Base-by-base conservation (phyloP, 2,888 invertebrate genomes). In the Belgica antarctica region DNA sequence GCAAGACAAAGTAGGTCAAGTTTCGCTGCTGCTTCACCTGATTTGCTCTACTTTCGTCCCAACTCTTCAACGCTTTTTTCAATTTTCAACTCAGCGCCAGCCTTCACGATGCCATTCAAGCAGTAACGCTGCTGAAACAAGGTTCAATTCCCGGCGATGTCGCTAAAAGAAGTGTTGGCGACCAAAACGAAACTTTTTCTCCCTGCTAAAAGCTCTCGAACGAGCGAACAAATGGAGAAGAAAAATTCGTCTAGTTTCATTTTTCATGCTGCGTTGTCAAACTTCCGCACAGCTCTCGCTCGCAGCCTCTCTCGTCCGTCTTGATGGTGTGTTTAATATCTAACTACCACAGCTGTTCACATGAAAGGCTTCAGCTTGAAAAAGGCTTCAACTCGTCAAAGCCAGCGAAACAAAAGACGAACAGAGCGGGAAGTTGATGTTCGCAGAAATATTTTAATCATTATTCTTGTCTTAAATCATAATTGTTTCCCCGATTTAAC, bases 1-100 rank as follows among this genome's bases (percentile, higher is more conserved):
- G 31, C 25, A 22, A 4, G 8, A 19, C 31, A 34, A 63, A 17
- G 24, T 63, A 41, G 63, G 63, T 63, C 63, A 63, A 63, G 63
- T 63, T 63, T 62, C n/a, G 27, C 17, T 27, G 8, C 28, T 27
- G 41, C 25, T 7, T 17, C 15, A 10, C 62, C 27, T 31, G 62
- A 24, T 62, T 63, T 63, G 63, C 28, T 63, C 63, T 17, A 62
- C 34, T 41, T 63, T 63, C 19, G 10, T 34, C 36, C 10, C 10
- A 7, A 10, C 36, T 10, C 47, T 22, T 15, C 57, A 41, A 10
- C 47, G 22, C 57, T 22, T 24, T 10, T 10, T 34, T 10, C 36
- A 7, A 34, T 34, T 34, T 7, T 57, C 15, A 2, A 19, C 12
- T 15, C 5, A 57, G 57, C 22, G 15, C n/a, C 3, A 2, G 4